Evolutionary conservation across 2,888 invertebrate species (phyloP).

Genomic region (Acrocyrtus sp.): DNA sequence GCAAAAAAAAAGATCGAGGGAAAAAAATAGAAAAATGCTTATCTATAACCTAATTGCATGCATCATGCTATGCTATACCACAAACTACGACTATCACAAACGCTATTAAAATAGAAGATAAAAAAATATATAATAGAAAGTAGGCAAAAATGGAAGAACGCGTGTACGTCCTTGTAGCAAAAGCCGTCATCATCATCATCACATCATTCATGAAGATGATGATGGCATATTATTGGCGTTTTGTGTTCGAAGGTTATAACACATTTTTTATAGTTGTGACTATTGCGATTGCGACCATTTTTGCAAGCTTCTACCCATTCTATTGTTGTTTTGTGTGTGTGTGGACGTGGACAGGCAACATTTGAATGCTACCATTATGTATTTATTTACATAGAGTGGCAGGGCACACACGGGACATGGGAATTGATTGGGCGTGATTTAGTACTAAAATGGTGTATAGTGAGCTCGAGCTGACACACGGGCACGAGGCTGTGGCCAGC

Average conservation of each 20-base stretch:
- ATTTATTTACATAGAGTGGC: too few relatives aligned
- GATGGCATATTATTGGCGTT: conserved; percentile 46
- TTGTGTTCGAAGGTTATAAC: conserved; percentile 35
- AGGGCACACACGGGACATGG: too few relatives aligned
- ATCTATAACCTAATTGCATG: background rate
- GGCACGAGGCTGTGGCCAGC: too few relatives aligned
- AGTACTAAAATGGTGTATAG: too few relatives aligned
- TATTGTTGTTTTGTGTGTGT: too few relatives aligned
- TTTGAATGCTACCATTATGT: too few relatives aligned
- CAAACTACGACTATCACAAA: too few relatives aligned
- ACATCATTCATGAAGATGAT: conserved; percentile 11
- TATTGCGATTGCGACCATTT: too few relatives aligned
- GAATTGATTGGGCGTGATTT: conserved; percentile 49
- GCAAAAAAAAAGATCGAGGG: background rate
- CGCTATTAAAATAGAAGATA: background rate
- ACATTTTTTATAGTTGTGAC: background rate
- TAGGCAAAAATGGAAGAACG: conserved; percentile 1
- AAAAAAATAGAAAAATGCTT: background rate
- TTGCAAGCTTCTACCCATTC: background rate
- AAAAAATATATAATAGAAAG: background rate
- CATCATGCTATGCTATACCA: background rate
- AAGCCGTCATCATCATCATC: conserved; percentile 27
- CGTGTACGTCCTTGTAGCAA: conserved; percentile 46
- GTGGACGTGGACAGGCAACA: too few relatives aligned
- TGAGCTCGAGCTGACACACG: too few relatives aligned